A percentile compares a stretch with the other conserved stretches of the same genome.
Evolutionary conservation across 30 jellyfish, hydroid and myxozoan species (phyloP).

Genomic region (Sanderia malayensis): DNA sequence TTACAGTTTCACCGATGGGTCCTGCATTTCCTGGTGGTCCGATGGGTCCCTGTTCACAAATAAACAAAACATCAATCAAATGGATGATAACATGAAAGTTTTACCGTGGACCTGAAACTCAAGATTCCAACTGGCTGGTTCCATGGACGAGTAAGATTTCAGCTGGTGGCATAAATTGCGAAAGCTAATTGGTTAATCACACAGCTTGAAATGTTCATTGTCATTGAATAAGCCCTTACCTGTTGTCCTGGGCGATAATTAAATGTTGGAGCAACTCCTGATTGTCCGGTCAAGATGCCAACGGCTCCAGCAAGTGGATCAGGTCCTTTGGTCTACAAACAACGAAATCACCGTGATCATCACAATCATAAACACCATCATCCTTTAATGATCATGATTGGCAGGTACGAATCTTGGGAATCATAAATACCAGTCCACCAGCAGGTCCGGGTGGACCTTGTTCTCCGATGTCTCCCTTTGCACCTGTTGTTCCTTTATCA

Average conservation of each 20-base stretch:
- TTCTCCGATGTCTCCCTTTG: conserved; percentile 74
- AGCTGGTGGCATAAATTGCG: too few relatives aligned
- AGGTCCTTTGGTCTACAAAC: conserved; percentile 89
- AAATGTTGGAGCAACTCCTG: conserved; percentile 52
- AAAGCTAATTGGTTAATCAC: too few relatives aligned
- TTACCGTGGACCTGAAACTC: too few relatives aligned
- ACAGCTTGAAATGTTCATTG: too few relatives aligned
- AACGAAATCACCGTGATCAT: too few relatives aligned
- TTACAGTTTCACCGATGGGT: conserved; percentile 68
- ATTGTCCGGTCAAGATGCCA: conserved; percentile 72
- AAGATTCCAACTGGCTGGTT: too few relatives aligned
- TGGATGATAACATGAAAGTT: too few relatives aligned
- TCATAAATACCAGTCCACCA: conserved; percentile 55
- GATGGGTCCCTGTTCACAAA: conserved; percentile 91
- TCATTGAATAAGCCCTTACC: too few relatives aligned
- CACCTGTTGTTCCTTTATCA: conserved; percentile 64
- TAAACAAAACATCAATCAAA: too few relatives aligned
- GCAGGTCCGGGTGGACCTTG: conserved; percentile 91
- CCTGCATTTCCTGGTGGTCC: conserved; percentile 97
- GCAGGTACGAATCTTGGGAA: background rate
- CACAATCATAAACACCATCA: too few relatives aligned
- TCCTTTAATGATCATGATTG: background rate
- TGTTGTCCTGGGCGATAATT: conserved; percentile 59
- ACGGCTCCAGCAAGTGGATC: conserved; percentile 90
- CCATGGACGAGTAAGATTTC: too few relatives aligned